These are phyloP conservation scores for Parotocinclus haroldoi DNA, from an alignment of 2,797 vertebrate genomes.

Conservation along the genomic window DNA sequence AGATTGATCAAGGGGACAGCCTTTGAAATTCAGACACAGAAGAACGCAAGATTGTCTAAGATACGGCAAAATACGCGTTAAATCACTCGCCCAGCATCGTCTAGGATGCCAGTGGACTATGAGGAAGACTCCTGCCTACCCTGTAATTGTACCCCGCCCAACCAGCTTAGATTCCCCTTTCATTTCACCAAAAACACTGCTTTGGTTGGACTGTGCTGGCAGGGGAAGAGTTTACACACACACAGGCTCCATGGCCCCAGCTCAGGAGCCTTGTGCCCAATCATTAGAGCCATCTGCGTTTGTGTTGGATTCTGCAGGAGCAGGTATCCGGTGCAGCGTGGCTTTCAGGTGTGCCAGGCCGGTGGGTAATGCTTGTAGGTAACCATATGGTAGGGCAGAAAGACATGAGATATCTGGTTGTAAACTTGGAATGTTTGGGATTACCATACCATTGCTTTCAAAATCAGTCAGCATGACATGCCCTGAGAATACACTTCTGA, in stretches of 20 bases:
- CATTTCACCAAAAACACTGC: conserved; percentile 49
- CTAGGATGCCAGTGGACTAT: conserved; percentile 22
- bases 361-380: conserved; percentile 33
- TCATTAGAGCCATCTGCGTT: conserved; percentile 52
- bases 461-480: no score
- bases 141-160: conserved; percentile 50
- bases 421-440: conserved; percentile 3
- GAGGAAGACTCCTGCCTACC: conserved; percentile 32
- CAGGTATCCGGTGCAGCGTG: conserved; percentile 31
- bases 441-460: neutral
- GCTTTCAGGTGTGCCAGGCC: conserved; percentile 32
- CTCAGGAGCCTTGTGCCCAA: conserved; percentile 30
- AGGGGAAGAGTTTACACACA: conserved; percentile 28
- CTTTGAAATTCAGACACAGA: neutral
- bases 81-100: conserved; percentile 13
- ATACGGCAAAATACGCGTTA: neutral
- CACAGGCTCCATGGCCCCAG: conserved; percentile 29
- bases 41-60: neutral
- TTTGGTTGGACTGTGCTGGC: conserved; percentile 45
- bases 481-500: no score
- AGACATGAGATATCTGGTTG: conserved; percentile 3
- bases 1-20: neutral
- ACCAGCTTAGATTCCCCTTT: conserved; percentile 46
- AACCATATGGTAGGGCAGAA: conserved; percentile 17
- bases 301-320: conserved; percentile 42